A percentile compares a stretch with the other conserved stretches of the same genome.
Evolutionary conservation across 2,888 invertebrate species (phyloP).

Genomic region (Julus scanicus): DNA sequence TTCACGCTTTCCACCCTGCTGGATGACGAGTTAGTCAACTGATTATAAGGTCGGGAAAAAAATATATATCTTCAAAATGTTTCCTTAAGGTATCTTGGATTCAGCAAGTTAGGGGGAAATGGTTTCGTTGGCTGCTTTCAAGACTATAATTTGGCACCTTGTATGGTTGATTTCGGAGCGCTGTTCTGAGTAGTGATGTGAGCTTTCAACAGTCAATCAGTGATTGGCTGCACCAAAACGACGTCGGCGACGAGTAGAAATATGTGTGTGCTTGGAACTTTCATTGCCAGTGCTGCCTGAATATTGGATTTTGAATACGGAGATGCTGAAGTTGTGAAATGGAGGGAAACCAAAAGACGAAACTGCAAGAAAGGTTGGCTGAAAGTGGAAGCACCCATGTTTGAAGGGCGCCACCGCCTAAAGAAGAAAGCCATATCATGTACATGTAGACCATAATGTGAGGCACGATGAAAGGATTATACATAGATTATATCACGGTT

Average conservation of each 20-base stretch:
- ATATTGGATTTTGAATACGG: slow-evolving; percentile 34
- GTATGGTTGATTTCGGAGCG: background rate
- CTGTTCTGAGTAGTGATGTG: background rate
- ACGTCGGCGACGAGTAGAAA: slow-evolving; percentile 6
- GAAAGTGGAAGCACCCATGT: slow-evolving; percentile 9
- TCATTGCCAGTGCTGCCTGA: background rate
- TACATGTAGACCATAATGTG: background rate
- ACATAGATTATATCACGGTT: background rate
- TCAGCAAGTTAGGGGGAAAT: background rate
- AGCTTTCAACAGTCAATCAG: slow-evolving; percentile 40
- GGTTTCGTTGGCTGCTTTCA: background rate
- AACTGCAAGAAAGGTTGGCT: background rate
- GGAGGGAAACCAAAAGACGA: background rate
- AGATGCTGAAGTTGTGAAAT: background rate
- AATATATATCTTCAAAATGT: background rate
- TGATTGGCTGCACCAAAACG: background rate
- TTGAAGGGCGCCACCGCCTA: background rate
- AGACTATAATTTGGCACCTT: background rate
- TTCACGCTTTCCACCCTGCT: background rate
- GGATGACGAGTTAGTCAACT: too few relatives aligned
- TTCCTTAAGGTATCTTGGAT: background rate
- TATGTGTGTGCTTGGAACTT: background rate
- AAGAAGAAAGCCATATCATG: background rate
- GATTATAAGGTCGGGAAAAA: too few relatives aligned
- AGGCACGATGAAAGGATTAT: slow-evolving; percentile 28